phyloP scores from a whole-genome alignment of 2,113 vertebrate species.

The Nematolebias whitei region DNA sequence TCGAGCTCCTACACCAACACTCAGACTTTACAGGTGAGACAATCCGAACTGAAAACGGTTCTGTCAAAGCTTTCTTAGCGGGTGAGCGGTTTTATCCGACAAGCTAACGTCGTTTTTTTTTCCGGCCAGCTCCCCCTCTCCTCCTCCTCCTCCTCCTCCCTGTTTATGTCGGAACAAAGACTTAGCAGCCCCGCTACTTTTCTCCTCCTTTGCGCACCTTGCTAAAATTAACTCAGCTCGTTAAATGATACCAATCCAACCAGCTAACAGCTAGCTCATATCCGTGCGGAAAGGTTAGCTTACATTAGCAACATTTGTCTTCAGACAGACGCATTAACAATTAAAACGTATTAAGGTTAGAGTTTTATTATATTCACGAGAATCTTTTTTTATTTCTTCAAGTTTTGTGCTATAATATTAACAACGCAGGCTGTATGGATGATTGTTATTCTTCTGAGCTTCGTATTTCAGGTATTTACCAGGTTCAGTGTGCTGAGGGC shows the following conservation, averaged over 20 bases:
- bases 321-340: background rate
- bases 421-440: background rate
- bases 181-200: background rate
- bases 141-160: constrained; percentile 19
- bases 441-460: background rate
- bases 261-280: constrained; percentile 29
- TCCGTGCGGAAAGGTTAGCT: constrained; percentile 5
- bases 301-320: background rate
- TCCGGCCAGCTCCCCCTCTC: constrained; percentile 33
- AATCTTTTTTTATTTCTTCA: background rate
- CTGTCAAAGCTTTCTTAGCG: background rate
- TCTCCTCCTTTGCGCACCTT: too few species aligned
- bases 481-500: constrained; percentile 9
- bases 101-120: constrained; percentile 38
- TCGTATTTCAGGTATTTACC: background rate
- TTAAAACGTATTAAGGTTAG: background rate
- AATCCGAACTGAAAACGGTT: background rate
- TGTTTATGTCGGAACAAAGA: constrained; percentile 64
- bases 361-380: background rate
- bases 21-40: constrained; percentile 41
- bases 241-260: too few species aligned
- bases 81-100: constrained; percentile 7
- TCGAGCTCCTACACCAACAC: background rate
- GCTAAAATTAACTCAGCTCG: too few species aligned
- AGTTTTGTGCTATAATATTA: background rate